A percentile compares a stretch with the other conserved stretches of the same genome.
phyloP scores from a whole-genome alignment of 1,140 invertebrate species.

The Anastrepha obliqua region DNA sequence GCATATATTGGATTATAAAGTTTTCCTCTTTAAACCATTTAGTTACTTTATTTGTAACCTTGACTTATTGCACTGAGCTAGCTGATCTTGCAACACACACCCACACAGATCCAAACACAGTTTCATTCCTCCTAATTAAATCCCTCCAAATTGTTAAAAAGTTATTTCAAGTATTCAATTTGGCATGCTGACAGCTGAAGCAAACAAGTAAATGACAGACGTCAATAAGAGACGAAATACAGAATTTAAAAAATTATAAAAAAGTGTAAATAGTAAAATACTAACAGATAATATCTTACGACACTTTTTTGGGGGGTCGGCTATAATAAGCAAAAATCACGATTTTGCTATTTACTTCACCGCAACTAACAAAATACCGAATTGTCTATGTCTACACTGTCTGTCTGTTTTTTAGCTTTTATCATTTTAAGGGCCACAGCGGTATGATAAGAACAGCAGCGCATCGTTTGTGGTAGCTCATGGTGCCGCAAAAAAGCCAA shows the following conservation, averaged over 20 bases:
- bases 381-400: not conserved
- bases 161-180: not conserved
- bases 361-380: not conserved
- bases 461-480: not conserved
- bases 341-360: not conserved
- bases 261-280: not conserved
- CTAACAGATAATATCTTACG: not conserved
- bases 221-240: not conserved
- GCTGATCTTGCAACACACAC: too few species aligned
- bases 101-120: too few species aligned
- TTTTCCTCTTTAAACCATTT: too few species aligned
- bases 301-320: not conserved
- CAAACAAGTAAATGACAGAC: not conserved
- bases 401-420: not conserved
- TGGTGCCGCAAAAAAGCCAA: not conserved
- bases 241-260: not conserved
- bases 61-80: too few species aligned
- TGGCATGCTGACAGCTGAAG: slow-evolving; percentile 22
- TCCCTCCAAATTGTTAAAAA: too few species aligned
- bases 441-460: not conserved
- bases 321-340: not conserved
- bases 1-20: too few species aligned
- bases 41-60: too few species aligned
- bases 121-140: too few species aligned
- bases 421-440: not conserved